phyloP scores from a whole-genome alignment of 2,888 invertebrate genomes.

The Drosophila cognata region DNA sequence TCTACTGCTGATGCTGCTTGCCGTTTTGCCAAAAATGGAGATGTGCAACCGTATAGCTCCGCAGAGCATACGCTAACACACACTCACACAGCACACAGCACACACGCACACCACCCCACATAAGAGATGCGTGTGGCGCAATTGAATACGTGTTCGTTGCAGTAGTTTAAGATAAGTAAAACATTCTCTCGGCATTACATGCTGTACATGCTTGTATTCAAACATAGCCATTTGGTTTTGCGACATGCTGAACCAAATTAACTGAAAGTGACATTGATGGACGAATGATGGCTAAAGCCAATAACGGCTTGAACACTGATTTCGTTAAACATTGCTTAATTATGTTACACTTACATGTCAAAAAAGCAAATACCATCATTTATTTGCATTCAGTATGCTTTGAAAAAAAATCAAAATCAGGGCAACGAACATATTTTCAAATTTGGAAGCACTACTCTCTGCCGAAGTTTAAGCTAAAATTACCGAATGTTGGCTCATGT shows the following conservation, averaged over 20 bases:
- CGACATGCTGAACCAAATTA: conserved; percentile 10
- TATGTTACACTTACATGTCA: neutral
- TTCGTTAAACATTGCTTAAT: neutral
- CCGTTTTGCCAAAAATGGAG: conserved; percentile 57
- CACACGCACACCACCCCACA: neutral
- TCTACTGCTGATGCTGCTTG: neutral
- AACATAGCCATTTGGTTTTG: neutral
- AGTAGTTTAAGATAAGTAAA: conserved; percentile 40
- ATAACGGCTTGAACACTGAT: neutral
- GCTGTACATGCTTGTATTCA: neutral
- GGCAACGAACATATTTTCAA: neutral
- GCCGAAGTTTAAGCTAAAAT: neutral
- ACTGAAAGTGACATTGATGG: neutral
- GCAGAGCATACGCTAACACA: neutral
- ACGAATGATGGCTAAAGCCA: neutral
- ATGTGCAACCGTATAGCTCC: conserved; percentile 41
- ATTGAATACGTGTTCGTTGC: conserved; percentile 57
- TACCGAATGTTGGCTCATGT: neutral
- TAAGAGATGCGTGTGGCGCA: conserved; percentile 43
- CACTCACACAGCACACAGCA: neutral
- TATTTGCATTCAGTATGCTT: neutral
- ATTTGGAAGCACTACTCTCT: neutral
- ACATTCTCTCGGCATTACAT: conserved; percentile 23
- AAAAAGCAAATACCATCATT: neutral
- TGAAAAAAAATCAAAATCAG: no score